A percentile compares a stretch with the other conserved stretches of the same genome.
Conservation (phyloP, 2,797 vertebrate species). For the Myotis findleyi region DNA sequence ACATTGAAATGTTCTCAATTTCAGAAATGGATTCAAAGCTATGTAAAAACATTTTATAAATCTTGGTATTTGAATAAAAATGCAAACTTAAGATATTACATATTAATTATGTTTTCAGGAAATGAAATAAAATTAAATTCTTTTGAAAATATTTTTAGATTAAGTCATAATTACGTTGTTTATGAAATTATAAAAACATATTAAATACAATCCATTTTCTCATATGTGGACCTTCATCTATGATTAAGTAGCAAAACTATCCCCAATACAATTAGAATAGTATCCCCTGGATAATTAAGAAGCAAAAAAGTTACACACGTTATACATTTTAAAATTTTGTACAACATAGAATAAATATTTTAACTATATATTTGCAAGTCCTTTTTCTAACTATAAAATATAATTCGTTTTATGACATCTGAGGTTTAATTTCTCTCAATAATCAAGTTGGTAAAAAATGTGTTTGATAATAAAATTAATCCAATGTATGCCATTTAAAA, state of each 20-base stretch:
- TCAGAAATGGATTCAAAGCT: constrained; percentile 21
- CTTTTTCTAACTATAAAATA: neutral
- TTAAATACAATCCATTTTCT: neutral
- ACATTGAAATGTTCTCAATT: constrained; percentile 60
- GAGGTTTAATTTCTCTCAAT: constrained; percentile 27
- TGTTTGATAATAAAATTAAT: constrained; percentile 9
- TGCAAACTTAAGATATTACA: constrained; percentile 37
- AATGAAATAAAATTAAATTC: constrained; percentile 61
- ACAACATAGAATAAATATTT: neutral
- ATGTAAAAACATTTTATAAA: constrained; percentile 42
- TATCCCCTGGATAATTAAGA: neutral
- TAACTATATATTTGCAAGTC: neutral
- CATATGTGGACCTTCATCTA: neutral
- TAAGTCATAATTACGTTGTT: constrained; percentile 30
- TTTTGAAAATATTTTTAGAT: constrained; percentile 42
- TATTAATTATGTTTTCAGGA: constrained; percentile 52
- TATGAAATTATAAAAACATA: constrained; percentile 40
- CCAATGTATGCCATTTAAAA: neutral
- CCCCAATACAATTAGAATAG: neutral
- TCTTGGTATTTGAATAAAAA: constrained; percentile 66
- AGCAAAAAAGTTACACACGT: neutral
- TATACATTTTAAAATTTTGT: constrained; percentile 33
- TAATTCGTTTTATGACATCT: neutral
- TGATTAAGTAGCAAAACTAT: constrained; percentile 56
- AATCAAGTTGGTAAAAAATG: neutral